Evolutionary conservation across 1,140 invertebrate genomes (phyloP).

Genomic region (Cydia splendana): DNA sequence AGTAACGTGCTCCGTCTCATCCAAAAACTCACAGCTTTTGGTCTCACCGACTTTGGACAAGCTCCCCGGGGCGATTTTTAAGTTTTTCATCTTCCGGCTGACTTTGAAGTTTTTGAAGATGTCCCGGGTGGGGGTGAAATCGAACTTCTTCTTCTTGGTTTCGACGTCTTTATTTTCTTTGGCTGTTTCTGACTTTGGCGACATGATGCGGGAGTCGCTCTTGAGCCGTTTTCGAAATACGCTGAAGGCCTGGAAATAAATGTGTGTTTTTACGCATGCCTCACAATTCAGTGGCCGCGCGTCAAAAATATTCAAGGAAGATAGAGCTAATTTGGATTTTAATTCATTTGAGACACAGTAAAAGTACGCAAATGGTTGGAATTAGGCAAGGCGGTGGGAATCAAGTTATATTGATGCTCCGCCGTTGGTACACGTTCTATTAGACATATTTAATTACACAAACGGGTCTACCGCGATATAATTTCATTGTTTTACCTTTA

Average conservation of each 20-base stretch:
- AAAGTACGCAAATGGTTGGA: too few relatives aligned
- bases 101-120: slow-evolving; percentile 74
- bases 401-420: too few relatives aligned
- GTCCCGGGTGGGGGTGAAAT: slow-evolving; percentile 69
- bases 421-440: too few relatives aligned
- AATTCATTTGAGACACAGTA: too few relatives aligned
- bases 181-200: slow-evolving; percentile 61
- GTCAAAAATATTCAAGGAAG: too few relatives aligned
- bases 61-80: slow-evolving; percentile 50
- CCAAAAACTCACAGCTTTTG: slow-evolving; percentile 69
- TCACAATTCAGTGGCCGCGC: too few relatives aligned
- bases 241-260: slow-evolving; percentile 47
- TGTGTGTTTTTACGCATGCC: not conserved
- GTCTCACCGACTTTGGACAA: slow-evolving; percentile 58
- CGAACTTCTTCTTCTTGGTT: slow-evolving; percentile 70
- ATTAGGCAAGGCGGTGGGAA: too few relatives aligned
- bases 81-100: slow-evolving; percentile 65
- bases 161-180: slow-evolving; percentile 68
- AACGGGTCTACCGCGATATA: too few relatives aligned
- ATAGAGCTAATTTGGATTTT: too few relatives aligned
- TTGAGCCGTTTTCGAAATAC: slow-evolving; percentile 73
- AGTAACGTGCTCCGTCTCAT: slow-evolving; percentile 56
- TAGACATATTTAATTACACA: too few relatives aligned
- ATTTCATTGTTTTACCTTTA: too few relatives aligned
- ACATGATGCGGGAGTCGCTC: slow-evolving; percentile 68